Evolutionary conservation across 2,888 invertebrate species (phyloP), one percentile per base, ranked within the genome.

Genomic region (Oscheius sp.): DNA sequence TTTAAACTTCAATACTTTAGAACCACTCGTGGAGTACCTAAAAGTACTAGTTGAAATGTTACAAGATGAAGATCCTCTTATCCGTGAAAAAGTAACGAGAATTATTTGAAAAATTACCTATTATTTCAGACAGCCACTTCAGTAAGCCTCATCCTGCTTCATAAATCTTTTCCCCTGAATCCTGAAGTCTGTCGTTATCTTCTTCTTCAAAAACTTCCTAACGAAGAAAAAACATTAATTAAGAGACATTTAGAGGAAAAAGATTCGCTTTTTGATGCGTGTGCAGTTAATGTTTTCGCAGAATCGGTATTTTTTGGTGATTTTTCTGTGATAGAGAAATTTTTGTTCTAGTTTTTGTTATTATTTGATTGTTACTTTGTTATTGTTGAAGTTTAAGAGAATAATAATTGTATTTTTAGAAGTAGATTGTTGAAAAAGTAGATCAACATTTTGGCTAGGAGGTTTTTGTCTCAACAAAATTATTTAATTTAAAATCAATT

Each of bases 191-290:
- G 47, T 22, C 62, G 49, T 32, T 32, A 49, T 20, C 32, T 47
- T 2, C 17, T 62, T 9, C 17, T 47, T 5, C 12, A 26, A 20
- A 47, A 45, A 24, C 14, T 26, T 1, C 59, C 30, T 3, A 36
- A 44, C 2, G 44, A 22, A 2, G 59, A 44, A 20, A 17, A 26
- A 26, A 17, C 36, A 17, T 54, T 32, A 20, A 28, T 8, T 9
- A n/a, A 36, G 17, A 22, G 28, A 30, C 1, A n/a, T 1, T 8
- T 30, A 12, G 26, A 26, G 12, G 44, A 24, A 17, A 44, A 59
- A 1, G 69, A 73, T 49, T 67, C 61, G 50, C 68, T 80, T 9
- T 80, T 77, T 41, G 80, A 77, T 47, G 75, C 72, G 4, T 77
- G 75, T 61, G 71, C 74, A 6, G 63, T 67, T 8, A 80, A 80